Conservation (phyloP, 1,140 invertebrate genomes). For the Monochamus saltuarius region DNA sequence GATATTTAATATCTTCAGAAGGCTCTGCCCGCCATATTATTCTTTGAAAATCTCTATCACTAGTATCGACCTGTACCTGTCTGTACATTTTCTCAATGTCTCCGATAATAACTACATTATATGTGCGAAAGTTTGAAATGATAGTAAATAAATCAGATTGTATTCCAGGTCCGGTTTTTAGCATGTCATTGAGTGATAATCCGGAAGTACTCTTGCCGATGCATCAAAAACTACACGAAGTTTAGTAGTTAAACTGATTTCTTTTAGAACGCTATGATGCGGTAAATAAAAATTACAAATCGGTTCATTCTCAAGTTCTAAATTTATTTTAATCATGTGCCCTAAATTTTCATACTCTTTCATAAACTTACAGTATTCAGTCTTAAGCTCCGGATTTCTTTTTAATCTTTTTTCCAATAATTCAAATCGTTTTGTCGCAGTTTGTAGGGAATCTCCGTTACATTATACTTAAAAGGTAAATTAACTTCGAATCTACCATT, state of each 20-base stretch:
- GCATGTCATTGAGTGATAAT: constrained; percentile 39
- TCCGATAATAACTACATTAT: constrained; percentile 44
- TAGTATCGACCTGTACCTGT: constrained; percentile 41
- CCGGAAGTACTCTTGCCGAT: constrained; percentile 28
- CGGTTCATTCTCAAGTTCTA: not conserved
- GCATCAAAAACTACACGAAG: constrained; percentile 48
- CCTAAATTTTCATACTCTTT: too few species aligned
- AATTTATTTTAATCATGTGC: too few species aligned
- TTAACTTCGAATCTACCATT: not conserved
- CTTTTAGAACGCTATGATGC: not conserved
- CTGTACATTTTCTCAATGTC: constrained; percentile 53
- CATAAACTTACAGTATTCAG: too few species aligned
- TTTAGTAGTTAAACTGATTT: constrained; percentile 36
- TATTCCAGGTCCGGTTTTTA: constrained; percentile 38
- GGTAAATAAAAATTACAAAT: not conserved
- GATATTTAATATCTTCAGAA: constrained; percentile 36
- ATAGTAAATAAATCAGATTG: constrained; percentile 44
- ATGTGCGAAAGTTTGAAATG: constrained; percentile 40
- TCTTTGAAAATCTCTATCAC: constrained; percentile 38
- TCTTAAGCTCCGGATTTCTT: too few species aligned
- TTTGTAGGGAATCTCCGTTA: too few species aligned
- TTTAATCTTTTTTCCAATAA: too few species aligned
- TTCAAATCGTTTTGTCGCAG: too few species aligned
- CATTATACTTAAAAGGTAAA: not conserved
- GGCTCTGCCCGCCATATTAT: constrained; percentile 42